Conservation (phyloP, 2,888 invertebrate genomes). For the Syrphus vitripennis region DNA sequence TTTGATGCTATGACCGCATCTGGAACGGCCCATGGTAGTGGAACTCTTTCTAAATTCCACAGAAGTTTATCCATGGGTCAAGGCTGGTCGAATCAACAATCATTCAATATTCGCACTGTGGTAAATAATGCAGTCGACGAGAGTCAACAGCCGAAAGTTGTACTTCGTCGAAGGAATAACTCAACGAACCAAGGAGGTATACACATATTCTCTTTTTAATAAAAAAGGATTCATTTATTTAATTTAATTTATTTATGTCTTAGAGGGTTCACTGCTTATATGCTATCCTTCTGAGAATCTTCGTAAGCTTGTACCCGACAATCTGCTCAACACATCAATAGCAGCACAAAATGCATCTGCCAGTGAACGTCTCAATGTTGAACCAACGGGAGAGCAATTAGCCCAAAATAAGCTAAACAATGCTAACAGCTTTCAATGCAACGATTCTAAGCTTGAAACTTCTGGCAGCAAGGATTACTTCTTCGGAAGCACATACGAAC, state of each 20-base stretch:
- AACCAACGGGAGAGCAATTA: constrained; percentile 48
- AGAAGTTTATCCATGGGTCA: constrained; percentile 94
- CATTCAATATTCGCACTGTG: constrained; percentile 54
- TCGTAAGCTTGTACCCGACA: constrained; percentile 88
- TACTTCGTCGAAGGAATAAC: constrained; percentile 86
- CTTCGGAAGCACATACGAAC: constrained; percentile 40
- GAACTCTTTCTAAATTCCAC: constrained; percentile 84
- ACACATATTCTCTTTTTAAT: neutral
- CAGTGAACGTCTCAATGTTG: constrained; percentile 51
- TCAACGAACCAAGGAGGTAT: constrained; percentile 84
- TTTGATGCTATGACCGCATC: constrained; percentile 78
- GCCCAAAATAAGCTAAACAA: constrained; percentile 57
- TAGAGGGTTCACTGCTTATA: constrained; percentile 83
- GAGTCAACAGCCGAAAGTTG: constrained; percentile 77
- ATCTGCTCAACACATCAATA: constrained; percentile 81
- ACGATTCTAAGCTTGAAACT: constrained; percentile 48
- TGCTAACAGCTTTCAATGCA: constrained; percentile 49
- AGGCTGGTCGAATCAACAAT: constrained; percentile 80
- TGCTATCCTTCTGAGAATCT: constrained; percentile 95
- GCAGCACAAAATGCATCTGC: constrained; percentile 61
- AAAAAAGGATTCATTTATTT: neutral
- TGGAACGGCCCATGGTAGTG: constrained; percentile 72
- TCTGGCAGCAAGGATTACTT: constrained; percentile 48
- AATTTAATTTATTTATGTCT: neutral
- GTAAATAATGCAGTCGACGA: constrained; percentile 72